Base-by-base conservation (phyloP, 2,797 vertebrate genomes). In the Microctenopoma lineatum region DNA sequence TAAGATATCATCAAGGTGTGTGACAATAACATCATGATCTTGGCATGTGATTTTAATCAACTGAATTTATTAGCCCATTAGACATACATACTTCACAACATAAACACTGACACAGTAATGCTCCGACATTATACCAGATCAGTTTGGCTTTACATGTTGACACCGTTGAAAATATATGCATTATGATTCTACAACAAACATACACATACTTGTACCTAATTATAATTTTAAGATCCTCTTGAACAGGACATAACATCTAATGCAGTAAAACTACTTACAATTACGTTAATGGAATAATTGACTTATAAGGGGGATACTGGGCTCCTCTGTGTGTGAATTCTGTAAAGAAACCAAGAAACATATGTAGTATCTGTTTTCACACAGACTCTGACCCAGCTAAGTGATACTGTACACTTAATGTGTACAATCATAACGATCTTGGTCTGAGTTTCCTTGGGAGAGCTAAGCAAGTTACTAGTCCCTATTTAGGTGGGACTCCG, bases 401-500 rank as follows among this genome's bases (percentile, higher is more conserved):
- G 14, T 56, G 29, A 72, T 39, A 48, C 7, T 34, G 59, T 72
- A 67, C 71, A 72, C 73, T 73, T 71, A 73, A 71, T 77, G 27
- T 77, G 70, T 76, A 73, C 65, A 81, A 70, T 79, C 52, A 66
- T 25, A 39, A 56, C 73, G 74, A 60, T 62, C 80, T 62, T 80
- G 42, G 64, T 81, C 47, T 79, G 70, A 53, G 58, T 75, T 84
- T 68, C 36, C 44, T 70, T 70, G 50, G 46, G 39, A 54, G 50
- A 75, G 29, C 59, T 57, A 48, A 60, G 51, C 42, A 81, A 45
- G 48, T 73, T 79, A 69, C 79, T 47, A 57, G 75, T 87, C 55
- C 73, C 86, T 92, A 94, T 65, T 95, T 94, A 14, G 93, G 93
- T 53, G 87, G 84, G 38, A 74, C 62, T 54, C 73, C 86, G 61